A percentile compares a stretch with the other conserved stretches of the same genome.
Evolutionary conservation across 1,140 invertebrate species (phyloP).

Genomic region (Triops cancriformis): DNA sequence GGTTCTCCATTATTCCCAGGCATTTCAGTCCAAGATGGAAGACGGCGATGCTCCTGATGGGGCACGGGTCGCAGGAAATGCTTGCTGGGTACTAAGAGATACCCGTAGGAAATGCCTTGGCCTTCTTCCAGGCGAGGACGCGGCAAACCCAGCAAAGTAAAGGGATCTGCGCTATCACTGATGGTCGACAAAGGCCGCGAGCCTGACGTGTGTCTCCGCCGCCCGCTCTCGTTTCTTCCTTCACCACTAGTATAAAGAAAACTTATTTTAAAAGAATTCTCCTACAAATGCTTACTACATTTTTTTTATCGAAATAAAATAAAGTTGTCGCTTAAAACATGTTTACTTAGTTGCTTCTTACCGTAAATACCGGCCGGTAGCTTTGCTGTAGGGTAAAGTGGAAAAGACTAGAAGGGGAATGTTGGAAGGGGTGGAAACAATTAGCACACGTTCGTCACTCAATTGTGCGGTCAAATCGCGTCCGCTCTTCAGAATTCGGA

Average conservation of each 20-base stretch:
- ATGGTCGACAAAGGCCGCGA: slow-evolving; percentile 72
- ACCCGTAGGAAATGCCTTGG: slow-evolving; percentile 72
- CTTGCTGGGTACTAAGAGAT: slow-evolving; percentile 66
- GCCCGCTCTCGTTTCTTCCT: slow-evolving; percentile 54
- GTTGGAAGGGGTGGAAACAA: slow-evolving; percentile 55
- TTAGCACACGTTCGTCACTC: slow-evolving; percentile 63
- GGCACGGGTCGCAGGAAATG: slow-evolving; percentile 40
- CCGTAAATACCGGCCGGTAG: slow-evolving; percentile 51
- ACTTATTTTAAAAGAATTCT: slow-evolving; percentile 18
- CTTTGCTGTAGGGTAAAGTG: slow-evolving; percentile 67
- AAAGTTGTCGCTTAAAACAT: no score
- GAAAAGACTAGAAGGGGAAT: slow-evolving; percentile 74
- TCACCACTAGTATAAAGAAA: slow-evolving; percentile 49
- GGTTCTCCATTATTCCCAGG: background rate
- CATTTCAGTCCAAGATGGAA: background rate
- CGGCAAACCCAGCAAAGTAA: slow-evolving; percentile 72
- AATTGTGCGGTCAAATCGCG: slow-evolving; percentile 44
- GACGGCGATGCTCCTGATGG: background rate
- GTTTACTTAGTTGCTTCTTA: slow-evolving; percentile 36
- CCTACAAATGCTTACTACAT: slow-evolving; percentile 19
- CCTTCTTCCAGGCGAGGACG: slow-evolving; percentile 60
- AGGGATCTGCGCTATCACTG: slow-evolving; percentile 73
- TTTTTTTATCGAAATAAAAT: slow-evolving; percentile 29
- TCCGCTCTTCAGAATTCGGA: slow-evolving; percentile 40
- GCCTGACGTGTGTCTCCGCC: slow-evolving; percentile 67